Evolutionary conservation across 2,113 vertebrate genomes (phyloP), one percentile per base, ranked within the genome.

Genomic region (Saguinus imperator): DNA sequence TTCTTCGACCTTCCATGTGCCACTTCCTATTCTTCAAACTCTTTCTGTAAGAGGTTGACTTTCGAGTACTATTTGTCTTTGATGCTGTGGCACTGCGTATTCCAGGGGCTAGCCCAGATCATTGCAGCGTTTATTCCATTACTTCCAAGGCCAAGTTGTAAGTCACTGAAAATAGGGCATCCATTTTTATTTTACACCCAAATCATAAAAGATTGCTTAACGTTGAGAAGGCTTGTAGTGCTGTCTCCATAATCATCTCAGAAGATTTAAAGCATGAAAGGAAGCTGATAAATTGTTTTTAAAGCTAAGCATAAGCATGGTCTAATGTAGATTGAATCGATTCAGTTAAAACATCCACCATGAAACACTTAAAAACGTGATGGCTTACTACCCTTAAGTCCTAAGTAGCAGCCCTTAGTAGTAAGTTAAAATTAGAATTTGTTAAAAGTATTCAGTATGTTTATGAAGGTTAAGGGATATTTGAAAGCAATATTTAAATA

Each of bases 401-500:
- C 92, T 72, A 82, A 83, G 25, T 87, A 94, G 79, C 48, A 0
- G 68, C 64, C 96, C 96, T 95, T 97, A 97, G 97, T 95, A 97
- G 97, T 95, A 98, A 96, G 88, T 98, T 97, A 97, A 98, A 98
- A 95, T 98, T 95, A 98, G 97, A 98, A 94, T 81, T 68, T 94
- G 96, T 94, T 97, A 72, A 93, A 98, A 96, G 87, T 84, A 97
- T 93, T 48, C 92, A 94, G 50, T 92, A 92, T 61, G 52, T 84
- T 96, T 97, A 97, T 81, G 90, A 95, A 94, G n/a, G 91, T 77
- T 94, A 91, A 66, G 40, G 79, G 94, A 97, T 96, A 73, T 95
- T 76, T 98, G 97, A 98, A 98, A 98, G 97, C 91, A 98, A 98
- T 87, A 98, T 98, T 98, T 98, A 94, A 98, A 97, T 98, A 97